A percentile compares a stretch with the other conserved stretches of the same genome.
These are phyloP conservation scores for Eledona agricola DNA, from an alignment of 2,888 invertebrate genomes.

Conservation along the genomic window DNA sequence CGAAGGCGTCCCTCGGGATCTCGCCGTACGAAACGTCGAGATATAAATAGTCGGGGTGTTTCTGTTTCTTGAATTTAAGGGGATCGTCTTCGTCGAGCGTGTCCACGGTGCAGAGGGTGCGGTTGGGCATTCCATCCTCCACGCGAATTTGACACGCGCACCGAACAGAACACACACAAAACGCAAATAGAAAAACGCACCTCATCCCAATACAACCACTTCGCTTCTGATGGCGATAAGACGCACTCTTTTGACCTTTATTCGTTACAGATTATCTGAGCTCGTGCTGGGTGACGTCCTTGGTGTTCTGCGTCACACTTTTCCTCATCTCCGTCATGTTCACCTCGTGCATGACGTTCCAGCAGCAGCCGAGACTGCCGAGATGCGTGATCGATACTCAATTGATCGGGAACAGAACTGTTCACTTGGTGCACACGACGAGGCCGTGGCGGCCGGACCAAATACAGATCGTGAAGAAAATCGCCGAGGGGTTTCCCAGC, in stretches of 20 bases:
- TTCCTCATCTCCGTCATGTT: constrained; percentile 50
- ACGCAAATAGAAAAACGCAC: background rate
- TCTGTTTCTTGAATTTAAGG: constrained; percentile 14
- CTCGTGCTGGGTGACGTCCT: constrained; percentile 53
- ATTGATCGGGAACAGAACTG: constrained; percentile 49
- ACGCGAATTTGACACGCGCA: too few species aligned
- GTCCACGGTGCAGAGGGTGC: constrained; percentile 19
- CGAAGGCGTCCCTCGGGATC: constrained; percentile 28
- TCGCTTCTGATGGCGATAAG: too few species aligned
- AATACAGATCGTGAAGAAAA: constrained; percentile 52
- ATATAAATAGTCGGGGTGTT: constrained; percentile 22
- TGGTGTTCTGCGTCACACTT: constrained; percentile 49
- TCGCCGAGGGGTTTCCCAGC: constrained; percentile 53
- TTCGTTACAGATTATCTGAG: constrained; percentile 53
- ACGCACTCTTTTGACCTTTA: background rate
- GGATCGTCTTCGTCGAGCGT: constrained; percentile 15
- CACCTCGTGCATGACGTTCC: constrained; percentile 42
- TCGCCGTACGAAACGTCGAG: constrained; percentile 31
- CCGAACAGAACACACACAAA: background rate
- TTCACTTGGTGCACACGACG: constrained; percentile 56
- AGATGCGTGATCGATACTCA: constrained; percentile 46
- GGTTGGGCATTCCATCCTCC: constrained; percentile 13
- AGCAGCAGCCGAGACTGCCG: constrained; percentile 42
- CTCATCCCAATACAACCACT: constrained; percentile 2
- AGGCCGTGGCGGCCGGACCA: constrained; percentile 50